These are phyloP conservation scores for Lethrus apterus DNA, from an alignment of 1,140 invertebrate genomes.

Conservation along the genomic window DNA sequence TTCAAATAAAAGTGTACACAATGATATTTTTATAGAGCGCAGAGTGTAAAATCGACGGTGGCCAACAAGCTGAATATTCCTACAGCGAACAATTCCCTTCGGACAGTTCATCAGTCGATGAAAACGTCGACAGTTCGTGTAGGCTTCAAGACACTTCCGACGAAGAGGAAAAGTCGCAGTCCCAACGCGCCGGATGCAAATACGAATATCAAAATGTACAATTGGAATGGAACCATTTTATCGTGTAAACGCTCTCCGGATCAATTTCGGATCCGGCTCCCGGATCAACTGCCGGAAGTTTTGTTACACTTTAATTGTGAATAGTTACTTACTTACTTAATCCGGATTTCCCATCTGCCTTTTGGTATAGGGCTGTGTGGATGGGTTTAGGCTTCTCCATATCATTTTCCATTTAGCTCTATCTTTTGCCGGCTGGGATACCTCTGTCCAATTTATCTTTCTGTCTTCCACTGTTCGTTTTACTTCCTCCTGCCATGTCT, in stretches of 20 bases:
- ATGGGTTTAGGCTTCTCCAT: too few species aligned
- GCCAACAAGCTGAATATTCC: slow-evolving; percentile 40
- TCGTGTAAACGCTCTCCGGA: slow-evolving; percentile 46
- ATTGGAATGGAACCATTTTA: slow-evolving; percentile 63
- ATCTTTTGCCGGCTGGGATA: too few species aligned
- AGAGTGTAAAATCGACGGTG: slow-evolving; percentile 35
- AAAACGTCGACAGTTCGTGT: slow-evolving; percentile 41
- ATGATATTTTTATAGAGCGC: slow-evolving; percentile 32
- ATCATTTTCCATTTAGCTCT: too few species aligned
- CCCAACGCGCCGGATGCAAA: slow-evolving; percentile 36
- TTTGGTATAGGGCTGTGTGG: too few species aligned
- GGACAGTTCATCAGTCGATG: slow-evolving; percentile 63
- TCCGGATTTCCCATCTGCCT: too few species aligned
- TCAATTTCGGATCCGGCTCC: neutral
- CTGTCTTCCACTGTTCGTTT: too few species aligned
- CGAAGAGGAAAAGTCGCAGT: slow-evolving; percentile 61
- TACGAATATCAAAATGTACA: slow-evolving; percentile 60
- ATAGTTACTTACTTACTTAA: too few species aligned
- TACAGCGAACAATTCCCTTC: slow-evolving; percentile 60
- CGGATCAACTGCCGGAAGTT: neutral
- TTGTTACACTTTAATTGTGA: neutral
- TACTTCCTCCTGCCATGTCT: too few species aligned
- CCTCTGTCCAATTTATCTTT: too few species aligned
- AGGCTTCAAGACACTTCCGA: slow-evolving; percentile 49
- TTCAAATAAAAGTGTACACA: neutral